Evolutionary conservation across 2,113 vertebrate species (phyloP).

Genomic region (Climacteris rufus): DNA sequence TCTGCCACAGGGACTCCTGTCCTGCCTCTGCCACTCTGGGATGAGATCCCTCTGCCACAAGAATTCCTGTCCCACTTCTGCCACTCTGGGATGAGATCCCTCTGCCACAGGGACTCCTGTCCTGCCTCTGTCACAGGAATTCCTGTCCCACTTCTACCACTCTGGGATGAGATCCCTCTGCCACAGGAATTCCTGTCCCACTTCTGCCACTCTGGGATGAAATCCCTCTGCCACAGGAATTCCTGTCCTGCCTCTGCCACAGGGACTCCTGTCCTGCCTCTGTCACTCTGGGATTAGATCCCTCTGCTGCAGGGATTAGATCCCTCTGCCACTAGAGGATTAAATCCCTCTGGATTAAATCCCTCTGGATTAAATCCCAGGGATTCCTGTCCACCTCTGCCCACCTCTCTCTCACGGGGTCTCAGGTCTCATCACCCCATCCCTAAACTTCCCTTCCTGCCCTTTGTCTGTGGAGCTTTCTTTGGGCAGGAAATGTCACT

Average conservation of each 20-base stretch:
- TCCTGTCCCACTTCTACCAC: background rate
- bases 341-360: no score
- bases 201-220: background rate
- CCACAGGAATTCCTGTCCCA: background rate
- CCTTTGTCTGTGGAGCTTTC: background rate
- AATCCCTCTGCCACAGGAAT: background rate
- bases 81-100: background rate
- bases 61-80: background rate
- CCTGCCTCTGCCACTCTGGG: no score
- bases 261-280: no score
- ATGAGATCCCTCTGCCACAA: no score
- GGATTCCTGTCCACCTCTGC: background rate
- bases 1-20: background rate
- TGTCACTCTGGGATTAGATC: no score
- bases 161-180: no score
- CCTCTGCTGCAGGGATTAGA: no score
- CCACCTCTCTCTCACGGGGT: fast-evolving
- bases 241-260: no score
- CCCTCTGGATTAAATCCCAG: background rate
- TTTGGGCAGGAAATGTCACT: background rate
- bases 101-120: background rate
- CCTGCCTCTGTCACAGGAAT: background rate
- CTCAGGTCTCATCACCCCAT: background rate
- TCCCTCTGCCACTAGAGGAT: no score
- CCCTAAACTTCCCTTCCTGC: background rate